These are phyloP conservation scores for Muntiacus reevesi DNA, from an alignment of 2,113 vertebrate species.

Conservation along the genomic window DNA sequence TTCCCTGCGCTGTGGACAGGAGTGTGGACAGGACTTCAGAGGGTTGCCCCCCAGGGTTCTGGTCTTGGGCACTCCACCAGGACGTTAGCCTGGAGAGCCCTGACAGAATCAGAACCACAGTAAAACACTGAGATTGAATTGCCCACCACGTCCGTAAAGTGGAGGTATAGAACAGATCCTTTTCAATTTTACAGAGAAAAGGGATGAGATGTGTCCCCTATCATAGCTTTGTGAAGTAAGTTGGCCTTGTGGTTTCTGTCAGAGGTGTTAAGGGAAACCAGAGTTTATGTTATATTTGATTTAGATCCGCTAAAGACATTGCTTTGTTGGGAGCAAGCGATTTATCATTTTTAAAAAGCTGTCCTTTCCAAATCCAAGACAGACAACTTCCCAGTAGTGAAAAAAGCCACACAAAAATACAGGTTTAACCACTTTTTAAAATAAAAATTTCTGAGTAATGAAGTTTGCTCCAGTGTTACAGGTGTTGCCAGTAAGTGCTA, in stretches of 20 bases:
- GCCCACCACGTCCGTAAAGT: neutral
- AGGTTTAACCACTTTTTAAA: neutral
- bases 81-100: neutral
- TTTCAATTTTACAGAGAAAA: neutral
- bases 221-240: neutral
- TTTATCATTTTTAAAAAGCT: neutral
- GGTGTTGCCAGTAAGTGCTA: neutral
- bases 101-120: neutral
- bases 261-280: neutral
- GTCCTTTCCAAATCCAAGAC: neutral
- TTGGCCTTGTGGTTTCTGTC: neutral
- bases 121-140: neutral
- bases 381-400: neutral
- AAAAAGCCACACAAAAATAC: neutral
- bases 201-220: neutral
- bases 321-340: neutral
- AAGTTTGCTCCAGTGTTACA: neutral
- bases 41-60: neutral
- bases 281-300: neutral
- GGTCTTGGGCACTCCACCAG: neutral
- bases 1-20: neutral
- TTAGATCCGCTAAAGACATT: neutral
- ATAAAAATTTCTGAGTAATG: neutral
- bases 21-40: neutral
- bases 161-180: neutral